Evolutionary conservation across 92 coral and sea anemone species (phyloP), one percentile per base, ranked within the genome.

Genomic region (Phenganax stokvisi): DNA sequence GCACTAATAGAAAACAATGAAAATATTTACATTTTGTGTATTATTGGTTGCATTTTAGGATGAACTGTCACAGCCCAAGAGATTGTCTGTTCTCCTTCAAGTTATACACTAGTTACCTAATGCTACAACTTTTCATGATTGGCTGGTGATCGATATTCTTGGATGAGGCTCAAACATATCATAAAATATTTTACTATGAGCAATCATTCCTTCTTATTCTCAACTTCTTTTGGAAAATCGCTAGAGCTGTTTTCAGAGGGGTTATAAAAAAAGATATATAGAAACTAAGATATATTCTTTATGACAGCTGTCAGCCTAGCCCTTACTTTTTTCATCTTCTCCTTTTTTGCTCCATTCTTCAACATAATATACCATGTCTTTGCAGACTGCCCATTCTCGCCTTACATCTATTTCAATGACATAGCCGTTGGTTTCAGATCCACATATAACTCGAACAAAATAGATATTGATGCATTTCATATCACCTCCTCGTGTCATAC

Each of bases 361-460:
- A 37, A 83, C 71, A 68, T 82, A 78, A 30, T 82, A 88, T 9
- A 88, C 72, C n/a, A 51, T 70, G 72, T 85, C 86, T 56, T 85
- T 88, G 57, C 88, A 88, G 57, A 80, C 77, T 65, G 16, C 59
- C 91, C 91, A 88, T 15, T 88, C 88, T 16, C 91, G 81, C 67
- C 37, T 5, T 16, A 88, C 83, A 31, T 88, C 91, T 53, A 88
- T 82, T 79, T 88, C 91, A 57, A 88, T 66, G n/a, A 88, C 87
- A 54, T 88, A 83, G n/a, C 81, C 77, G 30, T 27, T 51, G 7
- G 87, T 51, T 86, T 84, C 81, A 29, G 73, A 30, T 7, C 57
- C 69, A 77, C 88, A 73, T 12, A n/a, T 75, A 13, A 88, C 91
- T 3, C 86, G 91, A 27, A 88, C 84, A 56, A 81, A 88, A 15